Evolutionary conservation across 2,888 invertebrate species (phyloP), one percentile per base, ranked within the genome.

Genomic region (Panorpa germanica): DNA sequence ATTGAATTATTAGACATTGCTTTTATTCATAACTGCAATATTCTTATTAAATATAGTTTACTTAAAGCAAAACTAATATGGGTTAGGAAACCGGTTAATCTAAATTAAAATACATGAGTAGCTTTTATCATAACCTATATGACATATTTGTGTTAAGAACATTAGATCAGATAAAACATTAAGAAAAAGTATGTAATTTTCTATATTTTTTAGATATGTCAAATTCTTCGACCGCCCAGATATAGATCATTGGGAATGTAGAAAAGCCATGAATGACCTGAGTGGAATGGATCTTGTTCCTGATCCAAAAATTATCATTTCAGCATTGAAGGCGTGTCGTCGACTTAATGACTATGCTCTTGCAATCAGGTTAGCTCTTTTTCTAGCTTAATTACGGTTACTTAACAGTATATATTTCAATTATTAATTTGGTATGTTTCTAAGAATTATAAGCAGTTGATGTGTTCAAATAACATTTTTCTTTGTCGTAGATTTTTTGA

Each of bases 231-330:
- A 72, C 52, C 71, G 82, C 35, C 59, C 66, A 36, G 82, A 88
- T 45, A 83, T 93, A 49, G 91, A 91, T 54, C 78, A 80, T 30
- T 95, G 93, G 95, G 88, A 91, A 59, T 63, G 88, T 43, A 76
- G 93, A 35, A 82, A 86, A 51, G 88, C 73, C 4, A 80, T 90
- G 75, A 85, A 80, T 45, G 85, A 86, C 49, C 57, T 90, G 39
- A 68, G 70, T 44, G 85, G 81, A 40, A 76, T 82, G 71, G 95
- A 96, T 62, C 58, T 83, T 46, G 71, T 96, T 6, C 91, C 95
- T 0, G 91, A 91, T 50, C 91, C 95, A 37, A 72, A 64, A 51
- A 81, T 95, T 41, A 70, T 95, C 40, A 67, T 65, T 42, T 81
- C 91, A 29, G 86, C 80, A 2, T 55, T 96, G 41, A 72, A 71